These are phyloP conservation scores for Ennomos quercinarius DNA, from an alignment of 2,888 invertebrate species.

Conservation along the genomic window DNA sequence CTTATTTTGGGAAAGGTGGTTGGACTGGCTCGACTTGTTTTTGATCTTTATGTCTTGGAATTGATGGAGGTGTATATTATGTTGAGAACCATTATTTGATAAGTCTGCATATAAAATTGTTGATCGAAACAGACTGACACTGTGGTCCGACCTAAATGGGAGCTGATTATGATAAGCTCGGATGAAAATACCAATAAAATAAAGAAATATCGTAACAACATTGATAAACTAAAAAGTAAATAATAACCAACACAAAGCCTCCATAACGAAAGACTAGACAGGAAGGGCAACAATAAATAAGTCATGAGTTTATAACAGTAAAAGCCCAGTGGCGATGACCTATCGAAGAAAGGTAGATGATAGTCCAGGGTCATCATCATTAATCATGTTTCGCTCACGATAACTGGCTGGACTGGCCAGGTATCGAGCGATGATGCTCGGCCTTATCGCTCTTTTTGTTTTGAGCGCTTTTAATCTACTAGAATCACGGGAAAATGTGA, in stretches of 20 bases:
- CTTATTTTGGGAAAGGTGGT: slow-evolving; percentile 18
- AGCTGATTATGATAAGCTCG: too few relatives aligned
- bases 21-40: slow-evolving; percentile 20
- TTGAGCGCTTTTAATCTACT: neutral
- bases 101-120: too few relatives aligned
- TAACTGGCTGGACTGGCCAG: slow-evolving; percentile 23
- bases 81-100: too few relatives aligned
- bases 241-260: neutral
- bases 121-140: too few relatives aligned
- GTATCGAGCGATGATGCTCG: slow-evolving; percentile 27
- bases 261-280: too few relatives aligned
- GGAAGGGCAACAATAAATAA: slow-evolving; percentile 9
- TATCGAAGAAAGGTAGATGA: slow-evolving; percentile 36
- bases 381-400: slow-evolving; percentile 54
- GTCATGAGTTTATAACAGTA: slow-evolving; percentile 39
- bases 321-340: slow-evolving; percentile 42
- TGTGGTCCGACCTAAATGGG: too few relatives aligned
- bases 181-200: too few relatives aligned
- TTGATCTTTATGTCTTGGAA: slow-evolving; percentile 19
- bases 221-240: neutral
- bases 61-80: slow-evolving; percentile 7
- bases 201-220: neutral
- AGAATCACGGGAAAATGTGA: neutral
- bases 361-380: slow-evolving; percentile 51
- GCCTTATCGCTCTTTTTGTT: slow-evolving; percentile 13